Conservation (phyloP, 2,797 vertebrate genomes). For the Rhabdophis nuchalis region DNA sequence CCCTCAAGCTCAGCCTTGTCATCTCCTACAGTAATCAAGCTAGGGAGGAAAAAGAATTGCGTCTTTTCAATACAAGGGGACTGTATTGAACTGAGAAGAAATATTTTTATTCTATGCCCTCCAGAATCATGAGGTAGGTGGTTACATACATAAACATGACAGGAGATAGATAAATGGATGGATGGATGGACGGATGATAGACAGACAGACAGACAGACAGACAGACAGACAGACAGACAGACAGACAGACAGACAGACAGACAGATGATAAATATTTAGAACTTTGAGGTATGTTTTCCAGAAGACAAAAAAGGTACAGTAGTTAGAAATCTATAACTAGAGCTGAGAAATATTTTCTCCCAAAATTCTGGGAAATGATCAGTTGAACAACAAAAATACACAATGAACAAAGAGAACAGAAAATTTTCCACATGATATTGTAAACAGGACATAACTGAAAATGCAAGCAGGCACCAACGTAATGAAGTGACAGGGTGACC, state of each 20-base stretch:
- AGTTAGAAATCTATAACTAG: not conserved
- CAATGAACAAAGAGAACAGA: not conserved
- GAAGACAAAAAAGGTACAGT: not conserved
- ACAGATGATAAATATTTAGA: not conserved
- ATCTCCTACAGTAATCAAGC: not conserved
- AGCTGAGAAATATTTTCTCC: not conserved
- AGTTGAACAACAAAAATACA: not conserved
- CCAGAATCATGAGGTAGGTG: not conserved
- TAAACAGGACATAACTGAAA: slow-evolving; percentile 3
- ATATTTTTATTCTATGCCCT: not conserved
- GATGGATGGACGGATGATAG: not conserved
- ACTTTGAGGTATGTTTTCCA: not conserved
- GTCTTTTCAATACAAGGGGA: not conserved
- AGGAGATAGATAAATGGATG: not conserved
- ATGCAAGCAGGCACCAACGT: not conserved
- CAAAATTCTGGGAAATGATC: not conserved
- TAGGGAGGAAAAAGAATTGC: not conserved
- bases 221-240: too few species aligned
- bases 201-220: too few species aligned
- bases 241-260: too few species aligned
- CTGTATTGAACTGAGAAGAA: not conserved
- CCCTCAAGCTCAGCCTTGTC: not conserved
- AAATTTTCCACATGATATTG: not conserved
- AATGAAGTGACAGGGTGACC: not conserved
- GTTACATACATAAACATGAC: not conserved